Base-by-base conservation (phyloP, 2,888 invertebrate species). In the Adela reaumurella region DNA sequence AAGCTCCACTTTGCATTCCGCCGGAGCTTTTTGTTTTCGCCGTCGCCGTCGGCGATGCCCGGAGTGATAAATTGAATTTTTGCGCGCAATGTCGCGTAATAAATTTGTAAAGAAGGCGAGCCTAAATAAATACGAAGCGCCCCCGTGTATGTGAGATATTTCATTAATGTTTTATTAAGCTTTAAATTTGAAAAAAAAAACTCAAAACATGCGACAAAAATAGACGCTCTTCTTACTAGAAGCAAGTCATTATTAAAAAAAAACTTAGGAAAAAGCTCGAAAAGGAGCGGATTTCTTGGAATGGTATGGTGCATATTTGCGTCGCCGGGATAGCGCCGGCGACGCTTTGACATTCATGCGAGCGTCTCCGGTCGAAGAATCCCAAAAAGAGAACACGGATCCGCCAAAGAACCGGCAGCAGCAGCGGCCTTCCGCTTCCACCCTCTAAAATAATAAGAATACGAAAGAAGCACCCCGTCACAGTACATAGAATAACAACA, bases 1-100 rank as follows among this genome's bases (percentile, higher is more conserved):
- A 76, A 78, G 77, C 72, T 69, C 70, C 74, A 73, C 71, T 78
- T 78, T 76, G 73, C 77, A 78, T 78, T 76, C 77, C 70, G 64
- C 57, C 62, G 70, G 66, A 70, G 67, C 64, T 64, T 59, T 68
- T 66, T 70, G 73, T 77, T 74, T 69, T 70, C 68, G 63, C 57
- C 67, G 64, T 59, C 68, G 59, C 66, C 19, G 19, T 16, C 48
- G 3, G 11, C 35, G 35, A 8, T n/a, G n/a, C n/a, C n/a, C n/a
- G n/a, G n/a, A 35, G 35, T 35, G 35, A 35, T 35, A 35, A 35
- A 35, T 35, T 35, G 35, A 14, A 35, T 35, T 14, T 35, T 35
- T 14, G n/a, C 3, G 4, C 35, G 35, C 14, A 35, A 35, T 35
- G n/a, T 35, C n/a, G n/a, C 14, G 35, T 35, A 35, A 35, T 35